Conservation (phyloP, 2,888 invertebrate species). For the Hymenopus coronatus region DNA sequence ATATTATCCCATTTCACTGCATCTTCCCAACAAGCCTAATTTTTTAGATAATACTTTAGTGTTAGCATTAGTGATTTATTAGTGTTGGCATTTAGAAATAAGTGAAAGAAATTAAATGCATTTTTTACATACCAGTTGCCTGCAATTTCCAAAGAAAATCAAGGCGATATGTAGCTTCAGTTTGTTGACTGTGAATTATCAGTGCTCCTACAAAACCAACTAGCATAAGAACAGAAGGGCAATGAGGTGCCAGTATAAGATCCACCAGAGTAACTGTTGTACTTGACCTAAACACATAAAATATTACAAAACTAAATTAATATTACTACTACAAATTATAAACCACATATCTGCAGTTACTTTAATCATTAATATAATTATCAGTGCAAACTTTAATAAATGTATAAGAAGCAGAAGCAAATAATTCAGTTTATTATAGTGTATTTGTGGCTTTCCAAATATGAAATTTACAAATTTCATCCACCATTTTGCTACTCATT, state of each 20-base stretch:
- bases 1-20: too few species aligned
- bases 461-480: too few species aligned
- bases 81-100: not conserved
- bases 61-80: not conserved
- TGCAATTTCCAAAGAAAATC: conserved; percentile 98
- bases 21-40: too few species aligned
- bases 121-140: conserved; percentile 65
- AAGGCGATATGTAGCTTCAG: conserved; percentile 89
- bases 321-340: not conserved
- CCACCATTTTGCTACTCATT: too few species aligned
- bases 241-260: conserved; percentile 44
- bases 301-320: not conserved
- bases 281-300: not conserved
- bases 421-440: not conserved
- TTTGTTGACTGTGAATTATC: conserved; percentile 89
- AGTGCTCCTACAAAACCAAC: conserved; percentile 76
- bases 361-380: not conserved
- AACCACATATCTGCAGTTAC: not conserved
- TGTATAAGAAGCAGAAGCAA: not conserved
- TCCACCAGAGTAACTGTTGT: not conserved
- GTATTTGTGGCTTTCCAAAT: too few species aligned
- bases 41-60: too few species aligned
- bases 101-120: not conserved
- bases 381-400: not conserved
- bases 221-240: conserved; percentile 67